Evolutionary conservation across 2,797 vertebrate genomes (phyloP).

Genomic region (Anas flavirostris): DNA sequence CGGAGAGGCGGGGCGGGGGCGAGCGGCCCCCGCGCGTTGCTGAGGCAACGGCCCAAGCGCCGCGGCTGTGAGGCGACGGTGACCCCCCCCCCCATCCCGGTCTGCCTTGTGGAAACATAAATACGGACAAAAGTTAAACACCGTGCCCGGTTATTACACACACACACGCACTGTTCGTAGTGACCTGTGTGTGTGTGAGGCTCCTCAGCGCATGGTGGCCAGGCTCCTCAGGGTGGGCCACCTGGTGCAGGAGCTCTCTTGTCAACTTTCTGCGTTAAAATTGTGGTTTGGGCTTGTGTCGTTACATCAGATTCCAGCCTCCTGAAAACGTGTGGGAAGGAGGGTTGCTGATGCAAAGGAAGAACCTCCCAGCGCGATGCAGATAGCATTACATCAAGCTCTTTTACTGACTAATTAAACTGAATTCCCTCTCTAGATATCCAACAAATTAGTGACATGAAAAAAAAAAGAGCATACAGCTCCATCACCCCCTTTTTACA

Average conservation of each 20-base stretch:
- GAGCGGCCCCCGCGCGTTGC: slow-evolving; percentile 39
- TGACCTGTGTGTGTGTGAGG: accelerated
- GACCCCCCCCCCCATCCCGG: too few species aligned
- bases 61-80: not conserved
- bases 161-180: accelerated
- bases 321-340: not conserved
- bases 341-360: not conserved
- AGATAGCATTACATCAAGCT: not conserved
- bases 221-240: accelerated
- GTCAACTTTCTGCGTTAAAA: not conserved
- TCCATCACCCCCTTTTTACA: not conserved
- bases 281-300: too few species aligned
- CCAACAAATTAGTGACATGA: not conserved
- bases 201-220: not conserved
- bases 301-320: not conserved
- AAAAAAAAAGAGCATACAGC: not conserved
- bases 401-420: not conserved
- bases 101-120: too few species aligned
- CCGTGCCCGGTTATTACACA: too few species aligned
- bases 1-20: not conserved
- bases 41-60: slow-evolving; percentile 64
- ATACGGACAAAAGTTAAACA: too few species aligned
- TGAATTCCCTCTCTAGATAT: not conserved
- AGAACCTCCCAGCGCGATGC: not conserved
- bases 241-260: too few species aligned